Percentiles rank a stretch among this genome's conserved stretches.
phyloP scores from a whole-genome alignment of 2,797 vertebrate species.

The Melopsittacus undulatus region DNA sequence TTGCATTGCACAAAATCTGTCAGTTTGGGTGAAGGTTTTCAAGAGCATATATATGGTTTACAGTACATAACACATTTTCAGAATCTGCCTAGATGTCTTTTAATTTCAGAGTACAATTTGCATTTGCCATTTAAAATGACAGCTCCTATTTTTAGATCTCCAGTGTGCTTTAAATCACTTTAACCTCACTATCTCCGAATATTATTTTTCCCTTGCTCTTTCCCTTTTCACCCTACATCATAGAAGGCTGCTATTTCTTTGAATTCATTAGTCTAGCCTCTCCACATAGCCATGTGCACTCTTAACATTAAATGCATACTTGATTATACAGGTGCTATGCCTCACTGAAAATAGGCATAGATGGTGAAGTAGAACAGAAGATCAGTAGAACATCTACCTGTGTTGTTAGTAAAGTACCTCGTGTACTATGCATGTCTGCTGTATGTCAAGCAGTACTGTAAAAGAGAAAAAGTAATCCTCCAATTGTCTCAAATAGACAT shows the following conservation, averaged over 20 bases:
- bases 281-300: neutral
- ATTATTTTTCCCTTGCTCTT: neutral
- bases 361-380: neutral
- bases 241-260: neutral
- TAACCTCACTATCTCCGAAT: neutral
- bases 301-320: neutral
- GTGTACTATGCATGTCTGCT: neutral
- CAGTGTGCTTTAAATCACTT: neutral
- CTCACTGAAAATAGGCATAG: neutral
- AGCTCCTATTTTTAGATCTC: neutral
- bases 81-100: neutral
- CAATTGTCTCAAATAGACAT: neutral
- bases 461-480: neutral
- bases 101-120: neutral
- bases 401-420: neutral
- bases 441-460: neutral
- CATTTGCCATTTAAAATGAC: neutral
- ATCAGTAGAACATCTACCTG: conserved; percentile 37
- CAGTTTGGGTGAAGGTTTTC: neutral
- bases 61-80: neutral
- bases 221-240: neutral
- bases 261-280: neutral
- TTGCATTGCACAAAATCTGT: neutral
- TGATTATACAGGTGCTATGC: neutral
- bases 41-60: neutral